Evolutionary conservation across 23 tunicate genomes (phyloP), one percentile per base, ranked within the genome.

Genomic region (Styela plicata): DNA sequence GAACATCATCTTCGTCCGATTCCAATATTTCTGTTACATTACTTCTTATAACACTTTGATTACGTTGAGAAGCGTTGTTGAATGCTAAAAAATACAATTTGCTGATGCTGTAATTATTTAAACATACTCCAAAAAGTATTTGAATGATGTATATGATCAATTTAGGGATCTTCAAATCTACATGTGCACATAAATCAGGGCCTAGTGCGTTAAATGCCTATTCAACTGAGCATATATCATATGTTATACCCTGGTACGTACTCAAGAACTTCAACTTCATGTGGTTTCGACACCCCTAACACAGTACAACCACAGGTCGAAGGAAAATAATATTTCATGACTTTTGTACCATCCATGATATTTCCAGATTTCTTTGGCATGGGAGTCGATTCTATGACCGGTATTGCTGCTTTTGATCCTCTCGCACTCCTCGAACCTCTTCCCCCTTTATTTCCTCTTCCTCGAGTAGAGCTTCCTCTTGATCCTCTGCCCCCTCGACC

Each of bases 401-500:
- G 77, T 2, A 71, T 71, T 7, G 35, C 77, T 34, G 77, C 77
- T 17, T 71, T 71, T 71, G 77, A 27, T 18, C 63, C 66, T 44
- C 30, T 76, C n/a, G 2, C 0, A 24, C 66, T 44, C 17, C 81
- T 36, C 23, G 64, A n/a, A 10, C 52, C 78, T 20, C 66, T 18
- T 32, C 53, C 79, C 20, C 79, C n/a, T n/a, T n/a, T n/a, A n/a
- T n/a, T 21, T 21, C 66, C 66, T 53, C 81, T 36, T 5, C 81
- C 81, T 76, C 81, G 37, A 21, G 81, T 53, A 17, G 64, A 53
- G n/a, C n/a, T n/a, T 17, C 66, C 77, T n/a, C 36, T 33, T 3
- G 36, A 21, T 21, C 77, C 77, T 71, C 77, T 71, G 23, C 77
- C 77, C 10, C 71, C 71, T 3, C 77, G 77, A 32, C 36, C 34